These are phyloP conservation scores for Ctenochaetus hawaiiensis DNA, from an alignment of 2,797 vertebrate species.

Conservation along the genomic window DNA sequence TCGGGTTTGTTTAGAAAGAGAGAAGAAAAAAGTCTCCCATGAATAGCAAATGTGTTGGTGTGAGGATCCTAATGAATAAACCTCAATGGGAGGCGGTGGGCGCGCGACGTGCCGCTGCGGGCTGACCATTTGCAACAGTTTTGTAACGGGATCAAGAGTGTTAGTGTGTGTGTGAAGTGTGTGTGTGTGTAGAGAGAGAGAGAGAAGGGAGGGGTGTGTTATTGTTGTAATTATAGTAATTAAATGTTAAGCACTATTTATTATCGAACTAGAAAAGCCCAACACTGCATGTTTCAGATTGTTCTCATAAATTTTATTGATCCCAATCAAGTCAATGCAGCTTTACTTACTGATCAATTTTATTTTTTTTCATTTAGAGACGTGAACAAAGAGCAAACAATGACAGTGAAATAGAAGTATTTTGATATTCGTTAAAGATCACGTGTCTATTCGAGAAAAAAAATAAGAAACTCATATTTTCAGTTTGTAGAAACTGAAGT, in stretches of 20 bases:
- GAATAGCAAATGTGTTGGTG: slow-evolving; percentile 87
- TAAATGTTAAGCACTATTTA: neutral
- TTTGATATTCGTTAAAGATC: neutral
- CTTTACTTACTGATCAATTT: neutral
- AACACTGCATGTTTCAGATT: no score
- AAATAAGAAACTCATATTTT: neutral
- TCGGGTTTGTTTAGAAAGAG: slow-evolving; percentile 75
- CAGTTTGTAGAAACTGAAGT: neutral
- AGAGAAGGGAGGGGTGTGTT: neutral
- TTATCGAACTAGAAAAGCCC: neutral
- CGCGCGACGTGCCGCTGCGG: slow-evolving; percentile 63
- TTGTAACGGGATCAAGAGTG: slow-evolving; percentile 39
- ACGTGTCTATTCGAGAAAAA: neutral
- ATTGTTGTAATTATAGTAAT: neutral
- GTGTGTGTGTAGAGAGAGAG: neutral
- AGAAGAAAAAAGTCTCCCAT: slow-evolving; percentile 63
- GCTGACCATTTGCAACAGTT: slow-evolving; percentile 75
- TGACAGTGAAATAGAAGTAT: no score
- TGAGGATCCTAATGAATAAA: slow-evolving; percentile 87
- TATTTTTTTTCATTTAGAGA: neutral
- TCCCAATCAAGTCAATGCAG: neutral
- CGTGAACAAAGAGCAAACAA: no score
- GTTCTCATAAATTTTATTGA: no score
- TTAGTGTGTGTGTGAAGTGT: slow-evolving; percentile 21
- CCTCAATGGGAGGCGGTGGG: slow-evolving; percentile 82